Evolutionary conservation across 2,797 vertebrate genomes (phyloP).

Genomic region (Rhinatrema bivittatum): DNA sequence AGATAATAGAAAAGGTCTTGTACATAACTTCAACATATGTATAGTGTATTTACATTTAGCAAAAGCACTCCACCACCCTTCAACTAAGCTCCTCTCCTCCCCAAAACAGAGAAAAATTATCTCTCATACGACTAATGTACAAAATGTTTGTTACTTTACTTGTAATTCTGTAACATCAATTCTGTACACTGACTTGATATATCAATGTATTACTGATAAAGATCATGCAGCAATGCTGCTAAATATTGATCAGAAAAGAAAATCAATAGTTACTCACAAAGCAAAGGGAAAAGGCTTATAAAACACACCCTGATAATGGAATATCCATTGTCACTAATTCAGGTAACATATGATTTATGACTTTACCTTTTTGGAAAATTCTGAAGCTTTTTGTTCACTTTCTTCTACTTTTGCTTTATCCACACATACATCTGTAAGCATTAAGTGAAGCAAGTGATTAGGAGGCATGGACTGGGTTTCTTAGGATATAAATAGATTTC

Average conservation of each 20-base stretch:
- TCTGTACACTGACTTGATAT: conserved; percentile 31
- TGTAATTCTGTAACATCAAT: too few species aligned
- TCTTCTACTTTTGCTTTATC: conserved; percentile 94
- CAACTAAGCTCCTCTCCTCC: too few species aligned
- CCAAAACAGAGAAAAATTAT: too few species aligned
- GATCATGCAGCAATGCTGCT: conserved; percentile 65
- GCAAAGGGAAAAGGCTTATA: conserved; percentile 44
- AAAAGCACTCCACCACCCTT: too few species aligned
- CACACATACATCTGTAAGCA: conserved; percentile 80
- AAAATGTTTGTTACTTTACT: too few species aligned
- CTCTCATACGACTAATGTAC: too few species aligned
- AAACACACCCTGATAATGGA: conserved; percentile 27
- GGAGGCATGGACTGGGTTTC: too few species aligned
- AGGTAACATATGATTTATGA: conserved; percentile 8
- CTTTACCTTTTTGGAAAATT: conserved; percentile 94
- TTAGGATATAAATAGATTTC: too few species aligned
- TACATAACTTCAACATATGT: too few species aligned
- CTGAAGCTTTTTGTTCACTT: conserved; percentile 86
- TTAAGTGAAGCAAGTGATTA: conserved; percentile 8
- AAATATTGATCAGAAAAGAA: conserved; percentile 58
- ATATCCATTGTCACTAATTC: conserved; percentile 37
- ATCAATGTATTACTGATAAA: conserved; percentile 57
- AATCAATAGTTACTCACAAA: conserved; percentile 62
- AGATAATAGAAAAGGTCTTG: too few species aligned
- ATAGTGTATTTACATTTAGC: too few species aligned